Evolutionary conservation across 1,140 invertebrate species (phyloP).

Genomic region (Tyrophagus putrescentiae): DNA sequence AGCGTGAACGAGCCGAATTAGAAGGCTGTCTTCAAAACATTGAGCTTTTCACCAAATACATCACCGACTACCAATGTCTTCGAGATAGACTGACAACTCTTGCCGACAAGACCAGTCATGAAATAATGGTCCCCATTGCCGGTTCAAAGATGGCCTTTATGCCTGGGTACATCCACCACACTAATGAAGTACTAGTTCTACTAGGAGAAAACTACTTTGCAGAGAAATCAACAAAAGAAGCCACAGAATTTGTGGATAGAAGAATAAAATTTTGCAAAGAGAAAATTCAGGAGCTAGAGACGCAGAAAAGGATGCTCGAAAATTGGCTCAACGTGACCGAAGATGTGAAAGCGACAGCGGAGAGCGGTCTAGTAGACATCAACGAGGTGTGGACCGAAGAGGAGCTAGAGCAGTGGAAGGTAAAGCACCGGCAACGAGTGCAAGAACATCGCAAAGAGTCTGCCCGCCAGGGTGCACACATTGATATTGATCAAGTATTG

Average conservation of each 20-base stretch:
- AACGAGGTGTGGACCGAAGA: conserved; percentile 41
- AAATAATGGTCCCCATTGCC: conserved; percentile 33
- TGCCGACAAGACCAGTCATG: conserved; percentile 34
- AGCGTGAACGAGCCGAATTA: not conserved
- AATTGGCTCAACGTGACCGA: conserved; percentile 33
- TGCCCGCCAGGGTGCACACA: not conserved
- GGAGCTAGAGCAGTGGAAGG: conserved; percentile 41
- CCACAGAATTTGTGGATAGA: conserved; percentile 44
- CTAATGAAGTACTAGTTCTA: conserved; percentile 51
- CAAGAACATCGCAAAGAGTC: conserved; percentile 36
- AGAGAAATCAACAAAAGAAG: conserved; percentile 48
- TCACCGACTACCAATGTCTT: conserved; percentile 33
- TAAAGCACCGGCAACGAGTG: conserved; percentile 38
- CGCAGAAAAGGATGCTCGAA: conserved; percentile 37
- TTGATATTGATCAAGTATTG: not conserved
- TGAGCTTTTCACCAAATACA: conserved; percentile 23
- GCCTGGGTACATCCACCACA: conserved; percentile 50
- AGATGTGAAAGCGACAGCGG: conserved; percentile 30
- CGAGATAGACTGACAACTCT: conserved; percentile 31
- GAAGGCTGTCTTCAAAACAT: conserved; percentile 13
- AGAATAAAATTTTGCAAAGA: conserved; percentile 39
- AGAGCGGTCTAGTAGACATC: conserved; percentile 31
- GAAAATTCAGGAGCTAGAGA: conserved; percentile 36
- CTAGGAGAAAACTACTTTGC: conserved; percentile 55
- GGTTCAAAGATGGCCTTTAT: conserved; percentile 41